Evolutionary conservation across 1,140 invertebrate genomes (phyloP).

Genomic region (Euschistus heros): DNA sequence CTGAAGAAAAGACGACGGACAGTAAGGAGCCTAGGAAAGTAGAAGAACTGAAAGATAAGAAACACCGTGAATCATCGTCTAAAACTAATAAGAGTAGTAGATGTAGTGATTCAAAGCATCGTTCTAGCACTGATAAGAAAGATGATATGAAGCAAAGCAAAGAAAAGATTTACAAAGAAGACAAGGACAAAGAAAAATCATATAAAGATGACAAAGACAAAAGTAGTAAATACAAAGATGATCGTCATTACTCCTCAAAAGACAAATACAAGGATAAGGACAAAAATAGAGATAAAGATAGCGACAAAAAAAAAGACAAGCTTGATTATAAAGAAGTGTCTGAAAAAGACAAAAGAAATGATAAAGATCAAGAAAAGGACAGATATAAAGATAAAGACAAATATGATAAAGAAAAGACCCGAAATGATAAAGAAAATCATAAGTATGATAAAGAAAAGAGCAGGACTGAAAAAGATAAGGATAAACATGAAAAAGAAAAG

Average conservation of each 20-base stretch:
- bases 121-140: constrained; percentile 1
- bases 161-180: background rate
- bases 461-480: background rate
- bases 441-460: background rate
- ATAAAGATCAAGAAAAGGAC: constrained; percentile 31
- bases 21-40: no score
- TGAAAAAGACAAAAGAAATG: constrained; percentile 25
- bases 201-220: constrained; percentile 33
- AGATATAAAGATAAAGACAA: constrained; percentile 33
- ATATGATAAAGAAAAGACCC: constrained; percentile 30
- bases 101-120: background rate
- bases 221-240: constrained; percentile 33
- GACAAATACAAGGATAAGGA: constrained; percentile 24
- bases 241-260: constrained; percentile 17
- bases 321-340: constrained; percentile 24
- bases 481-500: constrained; percentile 4
- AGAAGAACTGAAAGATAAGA: background rate
- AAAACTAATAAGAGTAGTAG: background rate
- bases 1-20: no score
- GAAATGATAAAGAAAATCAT: constrained; percentile 33
- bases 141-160: constrained; percentile 24
- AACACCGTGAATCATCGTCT: background rate
- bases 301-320: background rate
- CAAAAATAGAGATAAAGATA: constrained; percentile 13
- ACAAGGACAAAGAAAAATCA: constrained; percentile 37